Base-by-base conservation (phyloP, 2,113 vertebrate genomes). In the Odontophorus gujanensis region DNA sequence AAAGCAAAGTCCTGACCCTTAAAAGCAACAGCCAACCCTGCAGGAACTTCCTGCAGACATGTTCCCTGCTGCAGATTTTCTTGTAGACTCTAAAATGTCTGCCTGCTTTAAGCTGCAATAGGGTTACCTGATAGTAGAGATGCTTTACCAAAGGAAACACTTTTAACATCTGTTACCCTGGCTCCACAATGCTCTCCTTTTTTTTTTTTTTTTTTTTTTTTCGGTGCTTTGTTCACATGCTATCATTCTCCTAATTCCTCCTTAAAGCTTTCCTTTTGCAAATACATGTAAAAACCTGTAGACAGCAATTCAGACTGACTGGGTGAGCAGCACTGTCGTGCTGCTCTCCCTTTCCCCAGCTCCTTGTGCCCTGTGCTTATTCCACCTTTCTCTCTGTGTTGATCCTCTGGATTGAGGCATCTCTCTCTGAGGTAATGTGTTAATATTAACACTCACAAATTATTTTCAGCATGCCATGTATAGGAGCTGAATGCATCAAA, bases 1-100 rank as follows among this genome's bases (percentile, higher is more conserved):
- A 97, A 92, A 96, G 93, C 91, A 72, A 85, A 96, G 47, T 30
- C 65, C 72, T 66, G 45, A 45, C 32, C 62, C 63, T 90, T 59
- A 65, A 91, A 93, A 72, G 71, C 62, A 90, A 53, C 58, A 90
- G 51, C 19, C 62, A 89, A 7, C 51, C 62, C 73, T 47, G 43
- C 62, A 83, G 61, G 55, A 89, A 67, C 85, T 63, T 77, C 75
- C 89, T 77, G 66, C 75, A 80, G 63, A n/a, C 61, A 36, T 28
- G 28, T 55, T 71, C 47, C 30, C 2, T n/a, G 24, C 85, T 95
- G 65, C 30, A 3, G 57, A 74, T 0, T 0, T 93, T 91, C 61
- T 43, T 75, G 2, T 32, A 3, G 48, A 18, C 6, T 76, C 43
- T 81, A 78, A 93, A 92, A 92, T 36, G 22, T n/a, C 81, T 85